A percentile compares a stretch with the other conserved stretches of the same genome.
phyloP scores from a whole-genome alignment of 2,888 invertebrate genomes.

The Patella depressa region DNA sequence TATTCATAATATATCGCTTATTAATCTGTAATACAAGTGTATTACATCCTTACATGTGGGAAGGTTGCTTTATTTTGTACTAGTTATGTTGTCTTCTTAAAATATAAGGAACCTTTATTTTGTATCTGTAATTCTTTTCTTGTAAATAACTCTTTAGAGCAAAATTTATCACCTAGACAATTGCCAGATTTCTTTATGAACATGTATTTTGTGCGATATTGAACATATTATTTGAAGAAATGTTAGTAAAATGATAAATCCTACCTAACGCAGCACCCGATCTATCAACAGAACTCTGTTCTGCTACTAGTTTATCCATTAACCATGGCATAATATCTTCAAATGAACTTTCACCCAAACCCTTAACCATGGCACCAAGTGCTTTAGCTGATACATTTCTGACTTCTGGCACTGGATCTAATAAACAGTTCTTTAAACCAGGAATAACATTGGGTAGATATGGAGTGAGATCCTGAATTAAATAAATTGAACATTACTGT shows the following conservation, averaged over 20 bases:
- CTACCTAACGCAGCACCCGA: conserved; percentile 70
- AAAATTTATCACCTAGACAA: no score
- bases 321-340: conserved; percentile 98
- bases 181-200: no score
- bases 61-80: no score
- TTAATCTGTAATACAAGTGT: no score
- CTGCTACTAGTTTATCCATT: conserved; percentile 96
- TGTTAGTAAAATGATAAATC: neutral
- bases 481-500: neutral
- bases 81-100: no score
- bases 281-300: conserved; percentile 88
- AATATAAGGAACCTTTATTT: no score
- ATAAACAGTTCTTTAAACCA: conserved; percentile 92
- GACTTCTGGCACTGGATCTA: conserved; percentile 98
- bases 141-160: no score
- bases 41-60: no score
- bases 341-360: conserved; percentile 96
- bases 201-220: no score
- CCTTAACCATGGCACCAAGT: conserved; percentile 96
- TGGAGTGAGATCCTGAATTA: conserved; percentile 84
- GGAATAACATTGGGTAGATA: conserved; percentile 97
- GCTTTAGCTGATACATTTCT: conserved; percentile 96
- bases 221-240: no score
- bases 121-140: no score
- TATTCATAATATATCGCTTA: no score